These are phyloP conservation scores for Solenopsis fugax DNA, from an alignment of 1,140 invertebrate species.

Conservation along the genomic window DNA sequence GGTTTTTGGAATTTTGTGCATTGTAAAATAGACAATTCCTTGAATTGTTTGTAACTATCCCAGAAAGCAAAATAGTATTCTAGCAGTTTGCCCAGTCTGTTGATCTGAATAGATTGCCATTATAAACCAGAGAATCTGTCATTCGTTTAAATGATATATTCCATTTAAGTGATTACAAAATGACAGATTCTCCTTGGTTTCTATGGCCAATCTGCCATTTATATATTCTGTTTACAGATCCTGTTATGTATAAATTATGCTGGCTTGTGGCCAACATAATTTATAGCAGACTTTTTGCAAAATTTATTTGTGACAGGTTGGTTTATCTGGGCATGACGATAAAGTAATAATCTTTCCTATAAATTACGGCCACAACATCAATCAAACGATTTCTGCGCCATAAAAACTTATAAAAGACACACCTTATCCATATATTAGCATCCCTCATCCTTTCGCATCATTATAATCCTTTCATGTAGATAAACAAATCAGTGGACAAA, in stretches of 20 bases:
- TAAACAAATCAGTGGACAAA: background rate
- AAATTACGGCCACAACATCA: background rate
- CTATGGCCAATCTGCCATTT: background rate
- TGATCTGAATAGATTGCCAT: background rate
- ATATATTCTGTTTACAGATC: background rate
- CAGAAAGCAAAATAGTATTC: background rate
- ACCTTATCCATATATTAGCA: background rate
- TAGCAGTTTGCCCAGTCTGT: background rate
- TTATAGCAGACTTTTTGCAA: background rate
- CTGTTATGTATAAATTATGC: background rate
- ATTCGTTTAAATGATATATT: background rate
- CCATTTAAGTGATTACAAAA: background rate
- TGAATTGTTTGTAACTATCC: background rate
- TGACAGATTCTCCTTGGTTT: background rate
- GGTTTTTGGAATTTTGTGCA: background rate
- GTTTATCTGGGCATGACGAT: background rate
- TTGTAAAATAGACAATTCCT: background rate
- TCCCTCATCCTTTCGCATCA: background rate
- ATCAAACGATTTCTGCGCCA: background rate
- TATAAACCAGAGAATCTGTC: no score
- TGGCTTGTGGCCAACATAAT: background rate
- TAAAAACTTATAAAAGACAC: background rate
- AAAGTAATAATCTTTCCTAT: background rate
- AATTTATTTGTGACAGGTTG: background rate
- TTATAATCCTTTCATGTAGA: conserved; percentile 4